These are phyloP conservation scores for Cryptops parisi DNA, from an alignment of 2,888 invertebrate genomes.

Conservation along the genomic window DNA sequence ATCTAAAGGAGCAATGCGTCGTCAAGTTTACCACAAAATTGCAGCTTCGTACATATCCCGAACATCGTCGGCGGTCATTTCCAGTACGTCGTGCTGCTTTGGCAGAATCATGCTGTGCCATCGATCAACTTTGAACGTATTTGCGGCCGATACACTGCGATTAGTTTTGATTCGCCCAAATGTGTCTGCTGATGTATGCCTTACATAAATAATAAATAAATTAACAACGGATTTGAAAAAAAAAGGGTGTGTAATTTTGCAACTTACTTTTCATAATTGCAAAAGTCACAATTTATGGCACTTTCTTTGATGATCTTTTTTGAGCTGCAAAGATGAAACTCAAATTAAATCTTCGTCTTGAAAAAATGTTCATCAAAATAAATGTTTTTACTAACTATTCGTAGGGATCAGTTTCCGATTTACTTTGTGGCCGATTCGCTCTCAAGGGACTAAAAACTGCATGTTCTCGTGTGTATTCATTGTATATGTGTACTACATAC, in stretches of 20 bases:
- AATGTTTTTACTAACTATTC: constrained; percentile 4
- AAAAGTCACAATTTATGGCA: constrained; percentile 30
- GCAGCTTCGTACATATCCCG: constrained; percentile 30
- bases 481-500: constrained; percentile 15
- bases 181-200: constrained; percentile 31
- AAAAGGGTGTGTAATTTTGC: neutral
- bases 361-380: neutral
- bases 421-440: constrained; percentile 14
- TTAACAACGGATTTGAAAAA: neutral
- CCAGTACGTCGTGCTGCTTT: constrained; percentile 30
- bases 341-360: neutral
- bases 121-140: constrained; percentile 34
- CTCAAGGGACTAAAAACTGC: constrained; percentile 14
- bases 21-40: constrained; percentile 25
- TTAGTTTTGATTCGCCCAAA: constrained; percentile 32
- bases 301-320: constrained; percentile 25
- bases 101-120: constrained; percentile 33
- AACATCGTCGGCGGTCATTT: constrained; percentile 27
- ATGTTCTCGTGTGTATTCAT: constrained; percentile 11
- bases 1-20: too few species aligned
- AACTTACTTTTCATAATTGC: constrained; percentile 25
- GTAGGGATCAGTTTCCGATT: neutral
- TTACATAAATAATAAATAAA: neutral
- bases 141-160: constrained; percentile 31
- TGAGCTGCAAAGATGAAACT: constrained; percentile 17